A percentile compares a stretch with the other conserved stretches of the same genome.
These are phyloP conservation scores for Theretra japonica DNA, from an alignment of 2,888 invertebrate species.

Conservation along the genomic window DNA sequence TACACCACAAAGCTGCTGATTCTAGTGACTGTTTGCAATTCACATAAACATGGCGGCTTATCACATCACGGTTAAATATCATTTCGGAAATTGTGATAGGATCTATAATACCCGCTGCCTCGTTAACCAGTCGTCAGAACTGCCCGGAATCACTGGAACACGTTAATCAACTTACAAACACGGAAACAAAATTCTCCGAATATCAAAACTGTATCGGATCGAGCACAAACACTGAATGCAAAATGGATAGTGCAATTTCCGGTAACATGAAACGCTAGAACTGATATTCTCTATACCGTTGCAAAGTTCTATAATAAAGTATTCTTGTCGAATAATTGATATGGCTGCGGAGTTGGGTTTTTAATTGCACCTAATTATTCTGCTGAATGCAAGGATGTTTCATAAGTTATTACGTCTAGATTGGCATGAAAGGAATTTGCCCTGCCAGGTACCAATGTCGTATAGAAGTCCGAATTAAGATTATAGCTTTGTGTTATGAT, in stretches of 20 bases:
- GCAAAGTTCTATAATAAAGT: conserved; percentile 1
- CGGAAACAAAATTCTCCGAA: conserved; percentile 3
- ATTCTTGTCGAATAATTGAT: conserved; percentile 1
- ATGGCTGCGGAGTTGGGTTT: neutral
- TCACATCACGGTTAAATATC: too few species aligned
- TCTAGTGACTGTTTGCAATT: too few species aligned
- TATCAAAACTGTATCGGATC: neutral
- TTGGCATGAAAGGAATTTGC: too few species aligned
- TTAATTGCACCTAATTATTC: neutral
- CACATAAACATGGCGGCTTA: too few species aligned
- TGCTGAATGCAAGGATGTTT: neutral
- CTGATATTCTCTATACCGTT: neutral
- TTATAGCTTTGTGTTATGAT: too few species aligned
- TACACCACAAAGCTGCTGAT: too few species aligned
- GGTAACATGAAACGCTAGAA: neutral
- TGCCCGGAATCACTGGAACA: neutral
- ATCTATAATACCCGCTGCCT: too few species aligned
- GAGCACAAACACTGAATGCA: neutral
- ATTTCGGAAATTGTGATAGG: too few species aligned
- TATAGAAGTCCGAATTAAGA: too few species aligned
- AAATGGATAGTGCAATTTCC: neutral
- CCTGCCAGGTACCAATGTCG: too few species aligned
- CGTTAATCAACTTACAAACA: neutral
- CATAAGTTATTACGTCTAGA: too few species aligned
- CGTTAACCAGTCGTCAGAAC: neutral